Base-by-base conservation (phyloP, 2,888 invertebrate species). In the Ectemnius continuus region DNA sequence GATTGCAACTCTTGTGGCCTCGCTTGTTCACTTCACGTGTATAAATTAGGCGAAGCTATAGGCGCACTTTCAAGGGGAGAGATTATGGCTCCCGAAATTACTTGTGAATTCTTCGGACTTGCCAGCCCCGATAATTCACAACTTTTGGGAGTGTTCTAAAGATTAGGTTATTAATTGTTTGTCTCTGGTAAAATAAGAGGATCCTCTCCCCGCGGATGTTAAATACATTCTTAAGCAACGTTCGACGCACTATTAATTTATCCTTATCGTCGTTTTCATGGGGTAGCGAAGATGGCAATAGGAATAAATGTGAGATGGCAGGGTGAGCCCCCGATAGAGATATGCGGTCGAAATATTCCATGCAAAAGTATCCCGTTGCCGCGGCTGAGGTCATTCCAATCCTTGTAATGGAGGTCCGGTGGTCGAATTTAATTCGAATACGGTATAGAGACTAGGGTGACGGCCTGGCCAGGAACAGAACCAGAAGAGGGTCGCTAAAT, bases 401-500 rank as follows among this genome's bases (percentile, higher is more conserved):
- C 76, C 76, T 80, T 77, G 82, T 82, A 82, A 82, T 82, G 78
- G 73, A 80, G 80, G 82, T 82, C 82, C 82, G 73, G 82, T 76
- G 82, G 82, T 83, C 82, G 82, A 82, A 83, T 83, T 82, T 83
- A 83, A 83, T 82, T 82, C 82, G 82, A 83, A 82, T 82, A 81
- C 82, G 82, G 79, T 82, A 80, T 82, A 79, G 80, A 75, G 71
- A 68, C 78, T 76, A 84, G 84, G 80, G 83, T 82, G 83, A 80
- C 83, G 85, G 85, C 85, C 85, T 84, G 86, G 87, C 88, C 86
- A 86, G 85, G 85, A 87, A 88, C 88, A 87, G 88, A 88, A 88
- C 88, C 88, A 88, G 88, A 89, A 88, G 88, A 90, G 89, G 89
- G 89, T 89, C 85, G 88, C 89, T 90, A 89, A 90, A 90, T 90